Conservation (phyloP, 2,888 invertebrate genomes). For the Xanthia icteritia region DNA sequence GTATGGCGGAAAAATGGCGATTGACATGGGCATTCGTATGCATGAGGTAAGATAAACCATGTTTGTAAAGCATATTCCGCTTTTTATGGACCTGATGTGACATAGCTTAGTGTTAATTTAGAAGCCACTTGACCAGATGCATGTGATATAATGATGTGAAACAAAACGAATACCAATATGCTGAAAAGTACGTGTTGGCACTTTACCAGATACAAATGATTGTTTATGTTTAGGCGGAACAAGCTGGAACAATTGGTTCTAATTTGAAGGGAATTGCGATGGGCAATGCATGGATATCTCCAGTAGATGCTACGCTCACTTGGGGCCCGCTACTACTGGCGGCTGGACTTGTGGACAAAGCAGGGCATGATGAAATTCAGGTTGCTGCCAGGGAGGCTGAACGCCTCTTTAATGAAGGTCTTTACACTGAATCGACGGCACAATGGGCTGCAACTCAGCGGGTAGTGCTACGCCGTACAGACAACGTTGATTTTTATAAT, state of each 20-base stretch:
- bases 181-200: neutral
- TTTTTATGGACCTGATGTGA: constrained; percentile 8
- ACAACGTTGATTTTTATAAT: constrained; percentile 95
- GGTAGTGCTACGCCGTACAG: constrained; percentile 91
- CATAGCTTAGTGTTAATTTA: constrained; percentile 4
- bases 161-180: constrained; percentile 19
- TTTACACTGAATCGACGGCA: constrained; percentile 91
- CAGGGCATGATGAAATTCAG: constrained; percentile 91
- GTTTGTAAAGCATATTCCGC: neutral
- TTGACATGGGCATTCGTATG: constrained; percentile 93
- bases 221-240: constrained; percentile 89
- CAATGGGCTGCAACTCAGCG: constrained; percentile 92
- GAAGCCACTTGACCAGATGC: constrained; percentile 7
- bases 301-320: constrained; percentile 95
- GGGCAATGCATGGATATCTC: constrained; percentile 97
- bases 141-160: constrained; percentile 20
- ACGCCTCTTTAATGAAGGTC: constrained; percentile 89
- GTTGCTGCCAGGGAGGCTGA: constrained; percentile 90
- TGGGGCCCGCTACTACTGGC: constrained; percentile 95
- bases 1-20: constrained; percentile 98
- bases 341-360: constrained; percentile 93
- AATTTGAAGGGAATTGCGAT: constrained; percentile 95
- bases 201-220: neutral
- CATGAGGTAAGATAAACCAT: constrained; percentile 83
- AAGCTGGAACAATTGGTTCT: constrained; percentile 90